phyloP scores from a whole-genome alignment of 2,113 vertebrate genomes.

The Semnornis frantzii region DNA sequence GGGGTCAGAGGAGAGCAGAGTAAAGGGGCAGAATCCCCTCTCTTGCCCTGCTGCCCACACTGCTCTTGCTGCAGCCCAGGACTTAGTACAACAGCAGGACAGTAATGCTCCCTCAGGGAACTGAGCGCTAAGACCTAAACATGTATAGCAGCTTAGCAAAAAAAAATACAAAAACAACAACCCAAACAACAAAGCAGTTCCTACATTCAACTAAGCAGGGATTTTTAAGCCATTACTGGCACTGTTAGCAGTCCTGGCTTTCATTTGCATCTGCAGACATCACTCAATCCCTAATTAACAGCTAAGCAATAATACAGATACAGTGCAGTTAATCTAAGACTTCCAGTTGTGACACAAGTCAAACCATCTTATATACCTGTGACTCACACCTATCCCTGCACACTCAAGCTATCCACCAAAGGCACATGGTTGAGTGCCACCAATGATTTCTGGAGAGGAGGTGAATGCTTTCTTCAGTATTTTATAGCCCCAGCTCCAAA shows the following conservation, averaged over 20 bases:
- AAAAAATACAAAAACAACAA: neutral
- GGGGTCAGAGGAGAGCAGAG: too few species aligned
- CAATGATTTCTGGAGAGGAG: neutral
- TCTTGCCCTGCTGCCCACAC: too few species aligned
- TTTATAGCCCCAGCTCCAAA: neutral
- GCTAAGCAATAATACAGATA: neutral
- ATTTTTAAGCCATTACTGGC: conserved; percentile 52
- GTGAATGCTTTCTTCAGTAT: neutral
- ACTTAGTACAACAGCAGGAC: neutral
- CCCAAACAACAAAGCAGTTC: neutral
- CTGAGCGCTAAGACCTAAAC: neutral
- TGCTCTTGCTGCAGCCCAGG: neutral
- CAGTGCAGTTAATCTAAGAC: neutral
- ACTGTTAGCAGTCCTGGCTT: neutral
- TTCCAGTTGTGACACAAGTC: neutral
- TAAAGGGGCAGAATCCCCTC: too few species aligned
- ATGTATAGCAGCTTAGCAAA: neutral
- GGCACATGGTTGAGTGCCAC: neutral
- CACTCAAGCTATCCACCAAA: neutral
- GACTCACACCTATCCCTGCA: neutral
- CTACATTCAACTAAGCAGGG: neutral
- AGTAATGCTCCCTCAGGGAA: neutral
- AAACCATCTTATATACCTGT: neutral
- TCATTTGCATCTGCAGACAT: neutral
- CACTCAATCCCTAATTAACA: neutral